Percentiles rank a stretch among this genome's conserved stretches.
Evolutionary conservation across 1,140 invertebrate genomes (phyloP).

Genomic region (Anastrepha obliqua): DNA sequence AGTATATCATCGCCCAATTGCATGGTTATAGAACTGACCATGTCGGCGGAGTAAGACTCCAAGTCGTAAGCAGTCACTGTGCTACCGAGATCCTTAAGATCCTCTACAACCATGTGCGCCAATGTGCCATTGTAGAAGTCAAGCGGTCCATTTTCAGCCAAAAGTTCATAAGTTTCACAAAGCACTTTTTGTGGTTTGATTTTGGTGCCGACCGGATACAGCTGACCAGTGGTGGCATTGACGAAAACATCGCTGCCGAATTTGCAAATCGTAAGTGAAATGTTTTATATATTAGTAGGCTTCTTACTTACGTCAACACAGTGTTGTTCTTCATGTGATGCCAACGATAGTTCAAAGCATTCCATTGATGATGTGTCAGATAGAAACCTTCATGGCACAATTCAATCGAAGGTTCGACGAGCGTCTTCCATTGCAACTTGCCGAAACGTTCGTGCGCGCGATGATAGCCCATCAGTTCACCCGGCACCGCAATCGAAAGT

Average conservation of each 20-base stretch:
- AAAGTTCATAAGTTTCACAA: slow-evolving; percentile 82
- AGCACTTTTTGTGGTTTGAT: slow-evolving; percentile 80
- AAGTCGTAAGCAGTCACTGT: slow-evolving; percentile 86
- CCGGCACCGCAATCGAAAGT: slow-evolving; percentile 89
- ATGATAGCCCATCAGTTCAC: slow-evolving; percentile 93
- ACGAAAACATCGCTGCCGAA: slow-evolving; percentile 79
- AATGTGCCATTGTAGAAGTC: slow-evolving; percentile 87
- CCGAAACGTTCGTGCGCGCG: slow-evolving; percentile 88
- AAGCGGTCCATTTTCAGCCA: slow-evolving; percentile 83
- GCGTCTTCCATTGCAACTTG: slow-evolving; percentile 85
- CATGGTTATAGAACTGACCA: slow-evolving; percentile 73
- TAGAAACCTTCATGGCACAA: slow-evolving; percentile 85
- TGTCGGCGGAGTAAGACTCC: slow-evolving; percentile 76
- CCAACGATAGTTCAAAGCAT: slow-evolving; percentile 63
- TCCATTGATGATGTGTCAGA: slow-evolving; percentile 81
- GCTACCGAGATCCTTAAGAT: slow-evolving; percentile 82
- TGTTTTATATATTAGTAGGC: neutral
- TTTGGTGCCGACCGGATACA: slow-evolving; percentile 79
- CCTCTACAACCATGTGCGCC: slow-evolving; percentile 81
- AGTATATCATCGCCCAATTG: slow-evolving; percentile 78
- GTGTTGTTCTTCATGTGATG: slow-evolving; percentile 61
- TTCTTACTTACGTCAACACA: slow-evolving; percentile 57
- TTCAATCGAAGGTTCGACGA: slow-evolving; percentile 86
- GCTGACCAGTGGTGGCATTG: slow-evolving; percentile 77
- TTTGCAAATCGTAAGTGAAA: neutral